Evolutionary conservation across 1,140 invertebrate species (phyloP).

Genomic region (Goniozus legneri): DNA sequence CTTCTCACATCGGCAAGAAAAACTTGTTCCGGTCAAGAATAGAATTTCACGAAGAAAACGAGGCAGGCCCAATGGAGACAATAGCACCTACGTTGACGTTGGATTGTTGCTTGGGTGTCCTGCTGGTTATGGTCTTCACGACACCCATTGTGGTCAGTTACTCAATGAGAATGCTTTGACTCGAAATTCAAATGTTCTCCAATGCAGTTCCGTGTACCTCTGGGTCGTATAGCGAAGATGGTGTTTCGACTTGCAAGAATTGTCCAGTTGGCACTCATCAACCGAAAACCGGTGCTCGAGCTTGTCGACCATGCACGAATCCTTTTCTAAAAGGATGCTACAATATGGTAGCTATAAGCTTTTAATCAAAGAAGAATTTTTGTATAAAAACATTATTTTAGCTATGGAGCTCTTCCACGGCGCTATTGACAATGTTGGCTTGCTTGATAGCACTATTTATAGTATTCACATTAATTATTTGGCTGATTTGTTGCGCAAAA

Average conservation of each 20-base stretch:
- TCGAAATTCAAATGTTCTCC: slow-evolving; percentile 18
- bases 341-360: slow-evolving; percentile 28
- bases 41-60: slow-evolving; percentile 20
- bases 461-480: slow-evolving; percentile 20
- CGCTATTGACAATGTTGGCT: slow-evolving; percentile 16
- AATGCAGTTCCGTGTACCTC: slow-evolving; percentile 42
- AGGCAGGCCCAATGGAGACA: slow-evolving; percentile 26
- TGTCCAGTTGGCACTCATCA: slow-evolving; percentile 42
- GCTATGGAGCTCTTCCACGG: slow-evolving; percentile 29
- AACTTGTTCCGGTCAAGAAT: slow-evolving; percentile 30
- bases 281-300: slow-evolving; percentile 37
- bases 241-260: slow-evolving; percentile 37
- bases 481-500: slow-evolving; percentile 19
- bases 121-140: slow-evolving; percentile 38
- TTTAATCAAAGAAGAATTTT: background rate
- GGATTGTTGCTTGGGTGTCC: slow-evolving; percentile 39
- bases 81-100: slow-evolving; percentile 27
- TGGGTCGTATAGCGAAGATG: slow-evolving; percentile 42
- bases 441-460: slow-evolving; percentile 19
- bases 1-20: slow-evolving; percentile 35
- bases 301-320: slow-evolving; percentile 42
- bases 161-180: slow-evolving; percentile 15
- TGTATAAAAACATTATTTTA: slow-evolving; percentile 10
- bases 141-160: slow-evolving; percentile 36
- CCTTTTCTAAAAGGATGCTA: slow-evolving; percentile 42